phyloP scores from a whole-genome alignment of 2,797 vertebrate species.

The Telmatherina bonti region DNA sequence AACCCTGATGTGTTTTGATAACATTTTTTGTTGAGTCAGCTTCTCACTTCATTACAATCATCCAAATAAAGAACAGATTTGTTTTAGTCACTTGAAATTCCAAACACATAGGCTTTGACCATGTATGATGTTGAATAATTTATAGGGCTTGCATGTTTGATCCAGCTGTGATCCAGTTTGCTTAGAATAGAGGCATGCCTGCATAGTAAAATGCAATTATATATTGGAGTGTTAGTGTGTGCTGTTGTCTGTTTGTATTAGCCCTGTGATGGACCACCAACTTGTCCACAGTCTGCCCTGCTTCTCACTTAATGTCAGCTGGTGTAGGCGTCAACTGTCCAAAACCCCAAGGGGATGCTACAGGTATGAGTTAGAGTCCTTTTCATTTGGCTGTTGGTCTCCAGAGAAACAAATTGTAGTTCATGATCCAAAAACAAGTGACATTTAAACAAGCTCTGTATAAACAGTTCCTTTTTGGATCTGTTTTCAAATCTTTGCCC shows the following conservation, averaged over 20 bases:
- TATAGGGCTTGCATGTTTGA: background rate
- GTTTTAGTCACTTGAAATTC: no score
- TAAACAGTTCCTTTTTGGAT: background rate
- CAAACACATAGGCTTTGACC: no score
- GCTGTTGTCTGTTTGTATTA: background rate
- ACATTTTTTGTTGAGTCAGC: no score
- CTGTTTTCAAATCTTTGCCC: no score
- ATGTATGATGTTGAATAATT: no score
- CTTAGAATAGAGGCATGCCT: background rate
- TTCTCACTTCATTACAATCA: no score
- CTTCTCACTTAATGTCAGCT: background rate
- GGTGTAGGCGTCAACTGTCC: background rate
- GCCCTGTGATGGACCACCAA: no score
- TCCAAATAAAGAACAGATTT: no score
- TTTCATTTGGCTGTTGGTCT: background rate
- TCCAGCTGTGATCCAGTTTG: background rate
- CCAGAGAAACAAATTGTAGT: background rate
- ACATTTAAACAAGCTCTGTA: background rate
- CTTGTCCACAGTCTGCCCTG: no score
- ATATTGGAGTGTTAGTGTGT: background rate
- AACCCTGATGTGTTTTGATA: no score
- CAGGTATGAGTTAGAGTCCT: background rate
- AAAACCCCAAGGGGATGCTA: background rate
- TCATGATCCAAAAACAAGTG: background rate
- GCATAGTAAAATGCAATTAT: background rate